Evolutionary conservation across 2,888 invertebrate genomes (phyloP).

Genomic region (Eilema depressum): DNA sequence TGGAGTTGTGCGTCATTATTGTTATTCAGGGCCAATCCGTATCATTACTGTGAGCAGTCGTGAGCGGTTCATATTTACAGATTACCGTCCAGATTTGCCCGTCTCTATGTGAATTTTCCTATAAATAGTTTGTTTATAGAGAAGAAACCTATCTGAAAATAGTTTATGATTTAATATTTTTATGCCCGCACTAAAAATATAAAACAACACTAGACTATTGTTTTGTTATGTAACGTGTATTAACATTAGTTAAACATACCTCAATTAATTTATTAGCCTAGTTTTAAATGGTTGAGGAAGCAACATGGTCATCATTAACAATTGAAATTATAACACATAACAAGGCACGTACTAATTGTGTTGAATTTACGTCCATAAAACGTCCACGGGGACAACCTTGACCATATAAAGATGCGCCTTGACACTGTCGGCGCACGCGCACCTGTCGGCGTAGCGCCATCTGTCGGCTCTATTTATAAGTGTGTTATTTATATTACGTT

Average conservation of each 20-base stretch:
- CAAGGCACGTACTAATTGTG: constrained; percentile 38
- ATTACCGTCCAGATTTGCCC: constrained; percentile 28
- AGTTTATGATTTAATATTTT: constrained; percentile 8
- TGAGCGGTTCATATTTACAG: constrained; percentile 36
- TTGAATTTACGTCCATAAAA: constrained; percentile 44
- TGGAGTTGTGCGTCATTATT: constrained; percentile 30
- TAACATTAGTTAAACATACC: constrained; percentile 18
- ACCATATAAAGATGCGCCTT: constrained; percentile 62
- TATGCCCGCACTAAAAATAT: not conserved
- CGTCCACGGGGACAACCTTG: constrained; percentile 57
- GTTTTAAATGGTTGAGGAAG: constrained; percentile 23
- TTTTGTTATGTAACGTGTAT: not conserved
- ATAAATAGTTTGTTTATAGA: constrained; percentile 28
- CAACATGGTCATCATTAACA: constrained; percentile 25
- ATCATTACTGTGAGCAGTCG: constrained; percentile 31
- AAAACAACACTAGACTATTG: too few relatives aligned
- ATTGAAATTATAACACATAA: constrained; percentile 36
- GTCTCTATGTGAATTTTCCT: constrained; percentile 26
- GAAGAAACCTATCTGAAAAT: not conserved
- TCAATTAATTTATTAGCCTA: not conserved
- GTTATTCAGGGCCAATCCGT: constrained; percentile 33
- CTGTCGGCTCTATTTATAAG: constrained; percentile 41
- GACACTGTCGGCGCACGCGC: constrained; percentile 59
- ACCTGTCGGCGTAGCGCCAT: constrained; percentile 59
- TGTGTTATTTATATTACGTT: not conserved